These are phyloP conservation scores for Cerceris rybyensis DNA, from an alignment of 2,888 invertebrate species.

Conservation along the genomic window DNA sequence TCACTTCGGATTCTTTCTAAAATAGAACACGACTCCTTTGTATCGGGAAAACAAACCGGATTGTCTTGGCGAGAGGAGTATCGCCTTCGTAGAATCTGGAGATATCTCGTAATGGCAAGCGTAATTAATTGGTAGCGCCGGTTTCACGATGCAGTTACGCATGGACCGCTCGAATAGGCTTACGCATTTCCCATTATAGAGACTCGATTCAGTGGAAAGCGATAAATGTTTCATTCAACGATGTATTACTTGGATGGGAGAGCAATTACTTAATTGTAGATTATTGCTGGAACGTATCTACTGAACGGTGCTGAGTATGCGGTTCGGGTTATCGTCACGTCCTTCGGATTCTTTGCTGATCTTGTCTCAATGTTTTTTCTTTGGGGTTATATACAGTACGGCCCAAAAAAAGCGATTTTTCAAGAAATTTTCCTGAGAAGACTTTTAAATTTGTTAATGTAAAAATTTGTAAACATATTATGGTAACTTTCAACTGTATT, in stretches of 20 bases:
- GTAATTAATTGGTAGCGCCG: slow-evolving; percentile 24
- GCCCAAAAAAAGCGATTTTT: too few relatives aligned
- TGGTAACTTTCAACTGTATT: too few relatives aligned
- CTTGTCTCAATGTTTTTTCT: too few relatives aligned
- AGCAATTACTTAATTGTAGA: neutral
- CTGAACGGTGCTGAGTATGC: too few relatives aligned
- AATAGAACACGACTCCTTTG: neutral
- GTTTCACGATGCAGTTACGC: slow-evolving; percentile 10
- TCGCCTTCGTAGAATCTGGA: slow-evolving; percentile 26
- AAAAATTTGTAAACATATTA: too few relatives aligned
- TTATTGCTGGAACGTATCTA: neutral
- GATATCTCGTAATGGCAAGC: slow-evolving; percentile 33
- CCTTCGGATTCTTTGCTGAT: too few relatives aligned
- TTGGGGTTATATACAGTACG: too few relatives aligned
- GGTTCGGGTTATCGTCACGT: too few relatives aligned
- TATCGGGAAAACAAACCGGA: neutral
- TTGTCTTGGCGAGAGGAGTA: slow-evolving; percentile 4
- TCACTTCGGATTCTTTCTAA: neutral
- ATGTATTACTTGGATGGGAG: neutral
- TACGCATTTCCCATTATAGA: slow-evolving; percentile 11
- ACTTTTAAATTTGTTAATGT: too few relatives aligned
- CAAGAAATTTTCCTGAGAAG: too few relatives aligned
- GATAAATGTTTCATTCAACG: slow-evolving; percentile 17
- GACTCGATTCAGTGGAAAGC: slow-evolving; percentile 8
- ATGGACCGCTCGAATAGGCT: neutral